These are phyloP conservation scores for Mola mola DNA, from an alignment of 2,113 vertebrate genomes.

Conservation along the genomic window DNA sequence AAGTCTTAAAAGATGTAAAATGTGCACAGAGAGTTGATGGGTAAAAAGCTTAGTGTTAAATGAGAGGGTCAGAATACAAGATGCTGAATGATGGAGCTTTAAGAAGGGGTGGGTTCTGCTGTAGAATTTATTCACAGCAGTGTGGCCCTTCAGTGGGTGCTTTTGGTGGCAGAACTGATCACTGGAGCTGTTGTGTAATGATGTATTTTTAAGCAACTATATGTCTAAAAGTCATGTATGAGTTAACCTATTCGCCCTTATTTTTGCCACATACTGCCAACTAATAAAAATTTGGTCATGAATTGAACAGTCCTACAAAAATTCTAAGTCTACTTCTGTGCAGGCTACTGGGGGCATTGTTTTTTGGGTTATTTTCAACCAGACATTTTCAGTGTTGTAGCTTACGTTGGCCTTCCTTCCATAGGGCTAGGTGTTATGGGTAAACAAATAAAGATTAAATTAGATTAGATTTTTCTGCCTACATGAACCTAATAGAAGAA, in stretches of 20 bases:
- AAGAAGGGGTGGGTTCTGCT: constrained; percentile 13
- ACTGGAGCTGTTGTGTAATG: background rate
- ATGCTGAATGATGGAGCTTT: constrained; percentile 50
- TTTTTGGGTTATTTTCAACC: constrained; percentile 78
- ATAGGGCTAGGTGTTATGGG: too few relatives aligned
- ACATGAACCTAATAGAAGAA: too few relatives aligned
- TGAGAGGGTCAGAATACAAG: constrained; percentile 58
- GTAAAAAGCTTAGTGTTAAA: background rate
- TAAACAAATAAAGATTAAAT: too few relatives aligned
- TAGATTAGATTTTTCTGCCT: background rate
- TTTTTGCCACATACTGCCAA: too few relatives aligned
- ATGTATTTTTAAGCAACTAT: constrained; percentile 18
- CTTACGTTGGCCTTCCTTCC: constrained; percentile 58
- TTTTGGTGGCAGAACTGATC: background rate
- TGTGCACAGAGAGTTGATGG: background rate
- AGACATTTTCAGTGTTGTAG: constrained; percentile 73
- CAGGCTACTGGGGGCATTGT: constrained; percentile 64
- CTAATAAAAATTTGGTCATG: constrained; percentile 62
- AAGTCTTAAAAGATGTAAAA: constrained; percentile 4
- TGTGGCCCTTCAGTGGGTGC: constrained; percentile 46
- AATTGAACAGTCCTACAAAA: constrained; percentile 59
- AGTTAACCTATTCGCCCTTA: background rate
- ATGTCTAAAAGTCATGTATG: constrained; percentile 13
- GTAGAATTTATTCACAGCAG: constrained; percentile 52
- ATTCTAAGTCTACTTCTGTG: constrained; percentile 71